Percentiles rank a stretch among this genome's conserved stretches.
Evolutionary conservation across 2,888 invertebrate genomes (phyloP).

Genomic region (Dicycla oo): DNA sequence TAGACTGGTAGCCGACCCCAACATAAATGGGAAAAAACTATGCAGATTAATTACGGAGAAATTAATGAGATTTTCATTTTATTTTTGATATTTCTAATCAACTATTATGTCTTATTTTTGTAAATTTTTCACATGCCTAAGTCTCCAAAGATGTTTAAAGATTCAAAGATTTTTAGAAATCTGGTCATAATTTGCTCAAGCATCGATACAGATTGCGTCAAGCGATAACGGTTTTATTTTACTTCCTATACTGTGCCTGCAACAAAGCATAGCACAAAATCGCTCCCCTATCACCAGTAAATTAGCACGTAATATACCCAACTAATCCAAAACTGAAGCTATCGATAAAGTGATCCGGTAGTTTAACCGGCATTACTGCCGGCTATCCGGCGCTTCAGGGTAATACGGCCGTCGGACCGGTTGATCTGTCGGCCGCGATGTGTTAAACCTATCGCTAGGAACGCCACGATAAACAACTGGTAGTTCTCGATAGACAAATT

Average conservation of each 20-base stretch:
- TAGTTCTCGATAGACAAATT: constrained; percentile 7
- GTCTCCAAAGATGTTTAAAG: too few species aligned
- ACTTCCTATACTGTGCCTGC: not conserved
- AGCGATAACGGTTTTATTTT: too few species aligned
- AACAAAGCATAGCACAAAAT: constrained; percentile 1
- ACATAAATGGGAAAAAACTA: too few species aligned
- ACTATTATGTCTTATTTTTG: not conserved
- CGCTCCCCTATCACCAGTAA: constrained; percentile 23
- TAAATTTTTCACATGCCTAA: not conserved
- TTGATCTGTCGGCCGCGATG: constrained; percentile 47
- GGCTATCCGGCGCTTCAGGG: constrained; percentile 40
- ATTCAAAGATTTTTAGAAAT: too few species aligned
- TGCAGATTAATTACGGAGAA: too few species aligned
- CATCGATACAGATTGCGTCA: not conserved
- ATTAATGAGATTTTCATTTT: not conserved
- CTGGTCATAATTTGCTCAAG: not conserved
- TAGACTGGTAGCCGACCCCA: too few species aligned
- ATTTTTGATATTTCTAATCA: not conserved
- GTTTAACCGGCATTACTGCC: constrained; percentile 45
- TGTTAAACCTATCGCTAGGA: constrained; percentile 51
- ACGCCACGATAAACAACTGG: constrained; percentile 19
- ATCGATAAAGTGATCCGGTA: constrained; percentile 56
- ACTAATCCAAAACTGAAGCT: constrained; percentile 55
- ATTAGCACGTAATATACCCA: constrained; percentile 53
- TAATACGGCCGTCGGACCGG: constrained; percentile 54